Evolutionary conservation across 2,888 invertebrate genomes (phyloP).

Genomic region (Synergus japonicus): DNA sequence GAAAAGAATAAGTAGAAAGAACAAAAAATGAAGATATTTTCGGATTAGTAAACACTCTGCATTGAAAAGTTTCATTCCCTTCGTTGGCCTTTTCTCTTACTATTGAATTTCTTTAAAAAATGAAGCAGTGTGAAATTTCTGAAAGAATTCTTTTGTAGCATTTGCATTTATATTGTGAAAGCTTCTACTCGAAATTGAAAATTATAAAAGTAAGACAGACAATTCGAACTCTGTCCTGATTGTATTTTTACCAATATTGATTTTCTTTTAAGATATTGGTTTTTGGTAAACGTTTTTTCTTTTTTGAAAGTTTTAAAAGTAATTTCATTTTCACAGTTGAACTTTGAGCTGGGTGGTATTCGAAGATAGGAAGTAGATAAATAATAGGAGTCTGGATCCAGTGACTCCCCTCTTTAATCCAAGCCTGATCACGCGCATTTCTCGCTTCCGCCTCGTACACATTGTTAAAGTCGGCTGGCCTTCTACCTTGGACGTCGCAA

Average conservation of each 20-base stretch:
- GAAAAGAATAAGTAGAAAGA: neutral
- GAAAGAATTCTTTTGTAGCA: neutral
- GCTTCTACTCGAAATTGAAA: too few relatives aligned
- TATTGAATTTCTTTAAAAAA: slow-evolving; percentile 22
- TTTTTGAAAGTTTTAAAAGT: neutral
- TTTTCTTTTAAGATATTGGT: neutral
- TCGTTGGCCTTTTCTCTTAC: slow-evolving; percentile 14
- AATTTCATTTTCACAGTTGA: neutral
- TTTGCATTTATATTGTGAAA: too few relatives aligned
- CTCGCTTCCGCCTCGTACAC: slow-evolving; percentile 33
- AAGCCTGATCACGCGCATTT: slow-evolving; percentile 34
- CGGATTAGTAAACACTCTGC: slow-evolving; percentile 30
- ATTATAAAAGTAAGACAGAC: too few relatives aligned
- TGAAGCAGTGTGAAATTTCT: neutral
- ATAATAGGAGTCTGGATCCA: slow-evolving; percentile 27
- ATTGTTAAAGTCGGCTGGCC: slow-evolving; percentile 37
- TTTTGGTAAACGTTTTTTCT: neutral
- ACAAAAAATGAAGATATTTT: slow-evolving; percentile 29
- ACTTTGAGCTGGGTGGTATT: neutral
- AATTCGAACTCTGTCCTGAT: too few relatives aligned
- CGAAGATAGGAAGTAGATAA: slow-evolving; percentile 15
- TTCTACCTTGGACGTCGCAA: slow-evolving; percentile 54
- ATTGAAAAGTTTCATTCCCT: slow-evolving; percentile 30
- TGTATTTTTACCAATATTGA: neutral
- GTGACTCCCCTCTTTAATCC: slow-evolving; percentile 26